phyloP scores from a whole-genome alignment of 2,113 vertebrate species.

The Ictalurus furcatus region DNA sequence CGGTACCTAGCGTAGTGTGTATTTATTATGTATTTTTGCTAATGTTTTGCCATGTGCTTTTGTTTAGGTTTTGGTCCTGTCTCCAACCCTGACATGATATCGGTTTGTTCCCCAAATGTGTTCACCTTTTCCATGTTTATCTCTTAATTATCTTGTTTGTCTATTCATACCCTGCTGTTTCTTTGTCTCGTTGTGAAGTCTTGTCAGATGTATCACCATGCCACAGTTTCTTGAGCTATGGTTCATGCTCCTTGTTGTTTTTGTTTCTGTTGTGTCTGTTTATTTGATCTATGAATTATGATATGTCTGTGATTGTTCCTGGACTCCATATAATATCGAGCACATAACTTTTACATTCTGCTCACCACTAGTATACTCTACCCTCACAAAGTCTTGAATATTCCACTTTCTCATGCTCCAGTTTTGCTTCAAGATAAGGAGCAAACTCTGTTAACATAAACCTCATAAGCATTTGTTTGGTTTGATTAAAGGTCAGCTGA shows the following conservation, averaged over 20 bases:
- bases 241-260: neutral
- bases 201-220: neutral
- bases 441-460: neutral
- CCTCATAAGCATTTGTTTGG: neutral
- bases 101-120: neutral
- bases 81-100: neutral
- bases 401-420: neutral
- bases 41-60: neutral
- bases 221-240: no score
- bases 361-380: no score
- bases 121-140: neutral
- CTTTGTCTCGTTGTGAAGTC: neutral
- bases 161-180: neutral
- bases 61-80: neutral
- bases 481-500: neutral
- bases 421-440: neutral
- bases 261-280: neutral
- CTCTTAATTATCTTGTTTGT: neutral
- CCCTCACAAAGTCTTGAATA: neutral
- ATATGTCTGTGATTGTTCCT: neutral
- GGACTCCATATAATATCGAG: no score
- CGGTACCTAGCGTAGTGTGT: neutral
- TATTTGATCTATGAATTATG: neutral
- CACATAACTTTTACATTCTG: no score
- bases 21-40: neutral